These are phyloP conservation scores for Zaprionus taronus DNA, from an alignment of 1,140 invertebrate species.

Conservation along the genomic window DNA sequence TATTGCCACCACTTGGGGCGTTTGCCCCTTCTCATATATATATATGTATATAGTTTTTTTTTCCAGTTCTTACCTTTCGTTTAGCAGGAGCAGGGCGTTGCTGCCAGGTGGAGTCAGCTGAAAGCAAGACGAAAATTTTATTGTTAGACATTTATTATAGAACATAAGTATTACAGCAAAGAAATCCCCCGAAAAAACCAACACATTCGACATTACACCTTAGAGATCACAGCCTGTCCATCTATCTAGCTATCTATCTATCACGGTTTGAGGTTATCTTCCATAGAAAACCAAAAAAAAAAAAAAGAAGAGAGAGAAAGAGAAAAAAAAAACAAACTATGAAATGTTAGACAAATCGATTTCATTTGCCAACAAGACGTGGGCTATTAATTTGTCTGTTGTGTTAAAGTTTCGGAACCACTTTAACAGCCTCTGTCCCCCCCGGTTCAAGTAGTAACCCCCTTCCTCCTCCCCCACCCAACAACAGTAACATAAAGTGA, in stretches of 20 bases:
- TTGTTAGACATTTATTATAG: conserved; percentile 31
- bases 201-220: conserved; percentile 28
- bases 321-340: conserved; percentile 31
- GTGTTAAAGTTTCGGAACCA: conserved; percentile 39
- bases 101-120: conserved; percentile 18
- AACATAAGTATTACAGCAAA: not conserved
- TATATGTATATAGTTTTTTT: conserved; percentile 25
- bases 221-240: not conserved
- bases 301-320: not conserved
- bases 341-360: conserved; percentile 72
- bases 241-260: conserved; percentile 17
- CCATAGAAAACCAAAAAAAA: conserved; percentile 10
- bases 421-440: conserved; percentile 17
- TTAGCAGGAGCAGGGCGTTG: not conserved
- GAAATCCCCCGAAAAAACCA: conserved; percentile 11
- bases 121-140: conserved; percentile 30
- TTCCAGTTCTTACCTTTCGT: conserved; percentile 40
- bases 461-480: not conserved
- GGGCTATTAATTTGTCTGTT: conserved; percentile 70
- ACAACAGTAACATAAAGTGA: conserved; percentile 3
- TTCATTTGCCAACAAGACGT: conserved; percentile 67
- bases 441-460: not conserved
- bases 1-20: conserved; percentile 59
- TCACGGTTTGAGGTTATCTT: conserved; percentile 33
- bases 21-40: conserved; percentile 25